These are phyloP conservation scores for Leptinotarsa undecemlineata DNA, from an alignment of 1,140 invertebrate genomes.

Conservation along the genomic window DNA sequence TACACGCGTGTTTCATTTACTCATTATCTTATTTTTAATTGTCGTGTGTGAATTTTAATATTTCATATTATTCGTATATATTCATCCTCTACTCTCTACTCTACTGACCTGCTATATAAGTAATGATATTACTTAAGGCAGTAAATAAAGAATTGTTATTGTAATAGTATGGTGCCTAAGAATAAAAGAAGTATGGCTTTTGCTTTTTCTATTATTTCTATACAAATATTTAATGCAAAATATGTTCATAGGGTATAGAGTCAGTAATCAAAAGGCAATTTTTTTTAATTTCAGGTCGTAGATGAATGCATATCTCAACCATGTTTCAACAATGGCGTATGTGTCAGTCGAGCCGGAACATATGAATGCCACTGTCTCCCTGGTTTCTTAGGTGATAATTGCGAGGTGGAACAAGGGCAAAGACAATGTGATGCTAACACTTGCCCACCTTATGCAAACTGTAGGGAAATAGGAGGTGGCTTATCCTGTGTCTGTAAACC, in stretches of 20 bases:
- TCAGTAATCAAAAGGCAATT: neutral
- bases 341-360: conserved; percentile 63
- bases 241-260: neutral
- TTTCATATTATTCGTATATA: too few relatives aligned
- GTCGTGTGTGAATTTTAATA: too few relatives aligned
- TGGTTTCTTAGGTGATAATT: conserved; percentile 65
- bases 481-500: conserved; percentile 70
- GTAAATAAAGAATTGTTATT: too few relatives aligned
- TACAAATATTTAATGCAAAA: too few relatives aligned
- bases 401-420: conserved; percentile 59
- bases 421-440: conserved; percentile 57
- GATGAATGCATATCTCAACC: conserved; percentile 70
- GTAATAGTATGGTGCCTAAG: too few relatives aligned
- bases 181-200: too few relatives aligned
- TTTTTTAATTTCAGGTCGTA: conserved; percentile 52
- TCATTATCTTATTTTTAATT: too few relatives aligned
- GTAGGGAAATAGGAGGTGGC: conserved; percentile 57
- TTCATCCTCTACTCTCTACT: too few relatives aligned
- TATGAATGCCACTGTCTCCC: conserved; percentile 61
- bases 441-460: conserved; percentile 62
- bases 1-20: too few relatives aligned
- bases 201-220: too few relatives aligned
- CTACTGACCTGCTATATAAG: too few relatives aligned
- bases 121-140: too few relatives aligned
- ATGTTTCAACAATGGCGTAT: conserved; percentile 69